Evolutionary conservation across 2,797 vertebrate genomes (phyloP), one percentile per base, ranked within the genome.

Genomic region (Micrastur ruficollis): DNA sequence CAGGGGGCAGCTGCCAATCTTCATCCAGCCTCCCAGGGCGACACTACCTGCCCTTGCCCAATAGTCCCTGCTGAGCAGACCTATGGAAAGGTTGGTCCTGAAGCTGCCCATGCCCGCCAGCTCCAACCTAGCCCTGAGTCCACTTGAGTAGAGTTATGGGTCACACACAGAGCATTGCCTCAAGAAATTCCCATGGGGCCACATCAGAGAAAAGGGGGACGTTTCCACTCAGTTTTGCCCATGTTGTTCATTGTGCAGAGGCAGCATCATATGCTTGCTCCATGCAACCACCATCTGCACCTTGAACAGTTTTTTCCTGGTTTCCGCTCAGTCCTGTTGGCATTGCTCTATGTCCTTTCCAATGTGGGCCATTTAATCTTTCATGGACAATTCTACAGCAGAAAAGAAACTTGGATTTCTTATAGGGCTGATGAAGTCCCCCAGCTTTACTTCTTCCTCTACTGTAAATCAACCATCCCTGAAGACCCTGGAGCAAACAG

Each of bases 11-110:
- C 65, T 83, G 65, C 58, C 73, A 59, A n/a, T 20, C 31, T 68
- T 62, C 1, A 1, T 46, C 23, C 5, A 3, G 32, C 58, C 42
- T 70, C 52, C 36, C 0, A 0, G 10, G 29, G 11, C 5, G 5
- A 34, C 2, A 1, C 56, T n/a, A 12, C 63, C 52, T 63, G 63
- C 79, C 23, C 2, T 4, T 71, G 25, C 59, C 68, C 80, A 76
- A 49, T 32, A 7, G 26, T 67, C 32, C 31, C 32, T 31, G 46
- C 38, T 29, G 50, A 66, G 76, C 50, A 85, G 53, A 61, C 36
- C 46, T 63, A 58, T 0, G 0, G 68, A 44, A 74, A 78, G 66
- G 49, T 70, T 81, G 70, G 8, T 68, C 46, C 58, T 6, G 6
- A 55, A 89, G 49, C 40, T 0, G 0, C 15, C 40, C 49, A 1